Evolutionary conservation across 2,888 invertebrate species (phyloP).

Genomic region (Cephus runcator): DNA sequence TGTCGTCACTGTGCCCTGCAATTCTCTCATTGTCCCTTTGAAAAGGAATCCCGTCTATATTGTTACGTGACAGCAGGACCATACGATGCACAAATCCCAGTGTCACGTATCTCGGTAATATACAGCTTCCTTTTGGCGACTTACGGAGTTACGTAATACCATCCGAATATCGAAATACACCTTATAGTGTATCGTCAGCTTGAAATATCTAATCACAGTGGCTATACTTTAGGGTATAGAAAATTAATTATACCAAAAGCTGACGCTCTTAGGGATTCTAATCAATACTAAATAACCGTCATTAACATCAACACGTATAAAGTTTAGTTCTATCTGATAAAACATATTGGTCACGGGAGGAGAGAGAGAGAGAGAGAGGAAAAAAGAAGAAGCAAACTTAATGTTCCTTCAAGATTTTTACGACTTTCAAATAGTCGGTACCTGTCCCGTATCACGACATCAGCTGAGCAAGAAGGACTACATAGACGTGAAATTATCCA

Average conservation of each 20-base stretch:
- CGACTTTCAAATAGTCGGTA: not conserved
- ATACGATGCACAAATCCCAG: not conserved
- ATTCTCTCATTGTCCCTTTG: not conserved
- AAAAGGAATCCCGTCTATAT: slow-evolving; percentile 12
- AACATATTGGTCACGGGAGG: not conserved
- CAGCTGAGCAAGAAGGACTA: not conserved
- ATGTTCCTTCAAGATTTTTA: not conserved
- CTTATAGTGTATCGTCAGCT: not conserved
- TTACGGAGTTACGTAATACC: not conserved
- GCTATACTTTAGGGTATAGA: not conserved
- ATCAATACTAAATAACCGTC: not conserved
- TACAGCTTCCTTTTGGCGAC: not conserved
- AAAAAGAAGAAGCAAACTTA: not conserved
- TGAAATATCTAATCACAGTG: not conserved
- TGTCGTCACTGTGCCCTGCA: slow-evolving; percentile 28
- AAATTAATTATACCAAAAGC: not conserved
- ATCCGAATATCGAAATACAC: not conserved
- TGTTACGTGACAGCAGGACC: slow-evolving; percentile 1
- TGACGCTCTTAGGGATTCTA: not conserved
- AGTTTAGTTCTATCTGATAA: not conserved
- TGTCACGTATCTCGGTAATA: not conserved
- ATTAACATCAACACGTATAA: not conserved
- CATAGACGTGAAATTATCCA: slow-evolving; percentile 30
- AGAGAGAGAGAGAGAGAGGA: not conserved
- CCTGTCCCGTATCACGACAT: not conserved